Evolutionary conservation across 30 jellyfish, hydroid and myxozoan species (phyloP).

Genomic region (Catostylus mosaicus): DNA sequence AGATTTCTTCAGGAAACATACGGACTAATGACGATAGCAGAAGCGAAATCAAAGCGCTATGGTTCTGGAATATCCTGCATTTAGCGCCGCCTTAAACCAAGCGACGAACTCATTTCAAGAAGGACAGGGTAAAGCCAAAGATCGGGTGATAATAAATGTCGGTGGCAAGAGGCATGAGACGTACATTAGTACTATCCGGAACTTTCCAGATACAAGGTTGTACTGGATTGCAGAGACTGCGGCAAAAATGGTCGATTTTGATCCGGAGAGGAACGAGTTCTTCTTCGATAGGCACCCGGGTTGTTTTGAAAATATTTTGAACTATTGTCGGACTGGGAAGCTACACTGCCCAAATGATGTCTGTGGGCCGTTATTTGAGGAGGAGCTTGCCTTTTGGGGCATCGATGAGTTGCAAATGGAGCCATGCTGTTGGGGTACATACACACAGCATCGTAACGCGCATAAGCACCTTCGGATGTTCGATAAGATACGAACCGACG

Average conservation of each 20-base stretch:
- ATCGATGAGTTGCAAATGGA: slow-evolving; percentile 98
- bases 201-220: slow-evolving; percentile 94
- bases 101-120: slow-evolving; percentile 78
- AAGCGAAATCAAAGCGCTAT: slow-evolving; percentile 2
- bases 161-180: slow-evolving; percentile 98
- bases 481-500: slow-evolving; percentile 72
- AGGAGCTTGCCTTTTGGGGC: slow-evolving; percentile 99
- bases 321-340: slow-evolving; percentile 96
- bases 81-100: slow-evolving; percentile 60
- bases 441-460: slow-evolving; percentile 97
- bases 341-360: slow-evolving; percentile 99
- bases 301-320: slow-evolving; percentile 90
- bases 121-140: slow-evolving; percentile 75
- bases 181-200: slow-evolving; percentile 89
- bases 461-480: slow-evolving; percentile 91
- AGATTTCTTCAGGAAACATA: neutral
- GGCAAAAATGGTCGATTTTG: slow-evolving; percentile 94
- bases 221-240: slow-evolving; percentile 99
- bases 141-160: slow-evolving; percentile 93
- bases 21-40: slow-evolving; percentile 17
- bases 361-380: slow-evolving; percentile 96
- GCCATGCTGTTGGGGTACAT: slow-evolving; percentile 99
- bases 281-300: slow-evolving; percentile 98
- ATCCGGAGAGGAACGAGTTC: slow-evolving; percentile 93
- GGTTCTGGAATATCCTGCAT: slow-evolving; percentile 64